phyloP scores from a whole-genome alignment of 2,797 vertebrate genomes.

The Tragelaphus eurycerus region DNA sequence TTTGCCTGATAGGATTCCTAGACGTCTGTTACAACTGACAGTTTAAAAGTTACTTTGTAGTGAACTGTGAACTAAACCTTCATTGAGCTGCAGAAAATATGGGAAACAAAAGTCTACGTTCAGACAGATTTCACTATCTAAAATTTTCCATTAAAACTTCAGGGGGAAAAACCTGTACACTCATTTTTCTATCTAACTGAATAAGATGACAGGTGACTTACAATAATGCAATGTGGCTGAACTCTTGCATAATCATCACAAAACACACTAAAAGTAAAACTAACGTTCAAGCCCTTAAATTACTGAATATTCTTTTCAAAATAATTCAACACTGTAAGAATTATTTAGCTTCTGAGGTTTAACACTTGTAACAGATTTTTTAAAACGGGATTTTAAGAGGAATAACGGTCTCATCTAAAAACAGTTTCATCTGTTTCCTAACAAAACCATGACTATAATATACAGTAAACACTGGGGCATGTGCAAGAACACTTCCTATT shows the following conservation, averaged over 20 bases:
- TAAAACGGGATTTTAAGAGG: background rate
- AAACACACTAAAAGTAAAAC: slow-evolving; percentile 24
- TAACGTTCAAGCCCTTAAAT: background rate
- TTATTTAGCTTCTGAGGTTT: background rate
- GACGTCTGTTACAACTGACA: slow-evolving; percentile 9
- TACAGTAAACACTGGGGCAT: background rate
- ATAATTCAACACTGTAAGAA: background rate
- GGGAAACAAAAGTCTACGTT: slow-evolving; percentile 22
- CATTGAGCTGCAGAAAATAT: background rate
- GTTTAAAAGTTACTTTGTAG: slow-evolving; percentile 41
- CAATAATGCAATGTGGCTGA: background rate
- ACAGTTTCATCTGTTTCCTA: background rate
- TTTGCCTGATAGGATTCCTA: background rate
- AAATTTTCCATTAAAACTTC: slow-evolving; percentile 24
- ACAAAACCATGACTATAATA: background rate
- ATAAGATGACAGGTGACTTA: background rate
- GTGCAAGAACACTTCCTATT: background rate
- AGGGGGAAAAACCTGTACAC: background rate
- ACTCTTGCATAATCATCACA: background rate
- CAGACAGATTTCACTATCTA: background rate
- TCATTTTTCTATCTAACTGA: slow-evolving; percentile 46
- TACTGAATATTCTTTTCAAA: background rate
- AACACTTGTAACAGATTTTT: background rate
- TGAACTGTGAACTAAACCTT: slow-evolving; percentile 41
- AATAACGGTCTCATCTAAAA: background rate